A percentile compares a stretch with the other conserved stretches of the same genome.
Conservation (phyloP, 2,797 vertebrate species). For the Tinamus major region DNA sequence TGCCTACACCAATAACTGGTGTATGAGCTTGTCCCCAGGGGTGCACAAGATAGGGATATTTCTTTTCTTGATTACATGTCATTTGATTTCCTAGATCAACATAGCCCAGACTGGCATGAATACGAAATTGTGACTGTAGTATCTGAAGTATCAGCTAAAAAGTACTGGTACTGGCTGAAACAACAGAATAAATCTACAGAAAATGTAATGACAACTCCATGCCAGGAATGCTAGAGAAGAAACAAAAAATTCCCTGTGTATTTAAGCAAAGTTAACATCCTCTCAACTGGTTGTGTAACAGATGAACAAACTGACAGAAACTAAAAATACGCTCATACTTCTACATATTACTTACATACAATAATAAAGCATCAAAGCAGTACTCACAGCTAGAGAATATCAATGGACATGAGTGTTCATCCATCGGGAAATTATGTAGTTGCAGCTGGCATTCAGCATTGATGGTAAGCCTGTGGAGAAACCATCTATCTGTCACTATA, state of each 20-base stretch:
- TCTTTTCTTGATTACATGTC: not conserved
- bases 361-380: not conserved
- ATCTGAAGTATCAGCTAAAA: not conserved
- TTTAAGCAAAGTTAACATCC: not conserved
- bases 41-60: not conserved
- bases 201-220: not conserved
- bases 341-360: not conserved
- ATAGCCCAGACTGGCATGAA: not conserved
- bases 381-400: constrained; percentile 99
- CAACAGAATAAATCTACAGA: not conserved
- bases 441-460: constrained; percentile 96
- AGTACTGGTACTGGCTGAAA: not conserved
- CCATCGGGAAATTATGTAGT: constrained; percentile 98
- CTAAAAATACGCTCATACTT: not conserved
- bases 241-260: not conserved
- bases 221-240: not conserved
- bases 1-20: not conserved
- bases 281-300: not conserved
- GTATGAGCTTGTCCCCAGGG: not conserved
- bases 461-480: constrained; percentile 89
- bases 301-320: not conserved
- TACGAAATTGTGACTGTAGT: not conserved
- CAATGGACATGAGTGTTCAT: constrained; percentile 95
- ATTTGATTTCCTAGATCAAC: not conserved
- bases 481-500: not conserved